Conservation (phyloP, 2,797 vertebrate genomes). For the Phalloptychus januarius region DNA sequence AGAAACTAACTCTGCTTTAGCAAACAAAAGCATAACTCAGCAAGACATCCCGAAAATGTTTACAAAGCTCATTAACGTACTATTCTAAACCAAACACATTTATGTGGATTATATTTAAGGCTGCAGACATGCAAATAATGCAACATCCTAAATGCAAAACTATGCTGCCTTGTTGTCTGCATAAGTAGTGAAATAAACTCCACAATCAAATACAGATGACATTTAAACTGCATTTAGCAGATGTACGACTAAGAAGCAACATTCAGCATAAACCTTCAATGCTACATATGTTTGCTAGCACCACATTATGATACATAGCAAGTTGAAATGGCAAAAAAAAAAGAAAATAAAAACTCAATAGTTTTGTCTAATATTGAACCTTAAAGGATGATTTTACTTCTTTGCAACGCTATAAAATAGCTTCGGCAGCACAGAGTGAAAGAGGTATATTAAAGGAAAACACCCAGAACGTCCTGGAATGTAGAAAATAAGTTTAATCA, state of each 20-base stretch:
- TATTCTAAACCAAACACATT: not conserved
- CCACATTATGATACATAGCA: constrained; percentile 9
- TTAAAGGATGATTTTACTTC: not conserved
- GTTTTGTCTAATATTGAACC: not conserved
- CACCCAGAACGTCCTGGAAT: not conserved
- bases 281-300: not conserved
- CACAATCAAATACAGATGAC: not conserved
- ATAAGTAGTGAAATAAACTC: not conserved
- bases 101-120: constrained; percentile 44
- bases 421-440: not conserved
- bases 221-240: not conserved
- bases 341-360: not conserved
- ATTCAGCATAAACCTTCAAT: not conserved
- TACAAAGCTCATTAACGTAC: constrained; percentile 28
- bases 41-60: constrained; percentile 20
- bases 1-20: constrained; percentile 19
- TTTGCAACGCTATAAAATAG: not conserved
- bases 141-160: constrained; percentile 5
- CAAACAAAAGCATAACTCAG: constrained; percentile 16
- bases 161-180: not conserved
- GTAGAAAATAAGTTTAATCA: not conserved
- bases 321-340: constrained; percentile 2
- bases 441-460: not conserved
- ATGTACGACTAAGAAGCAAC: not conserved
- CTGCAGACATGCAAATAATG: constrained; percentile 19